Evolutionary conservation across 2,888 invertebrate species (phyloP), one percentile per base, ranked within the genome.

Genomic region (Ceraclea dissimilis): DNA sequence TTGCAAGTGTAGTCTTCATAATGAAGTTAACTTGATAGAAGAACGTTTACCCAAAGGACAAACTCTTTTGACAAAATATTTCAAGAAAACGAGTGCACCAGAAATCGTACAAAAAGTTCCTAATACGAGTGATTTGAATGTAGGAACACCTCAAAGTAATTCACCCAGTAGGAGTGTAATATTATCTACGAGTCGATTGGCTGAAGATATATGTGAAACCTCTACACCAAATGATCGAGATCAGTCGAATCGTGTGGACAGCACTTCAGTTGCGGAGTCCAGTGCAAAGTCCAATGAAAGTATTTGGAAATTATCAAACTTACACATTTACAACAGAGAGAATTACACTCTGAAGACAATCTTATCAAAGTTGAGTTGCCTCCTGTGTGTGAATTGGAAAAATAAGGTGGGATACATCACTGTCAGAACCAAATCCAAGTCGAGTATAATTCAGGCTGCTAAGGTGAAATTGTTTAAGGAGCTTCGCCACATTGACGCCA

Each of bases 51-150:
- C 54, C n/a, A 46, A 54, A 51, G 48, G 48, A 19, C 57, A 57
- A 57, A 57, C 53, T 13, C 47, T 53, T 16, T 22, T 57, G 13
- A 57, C 57, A 11, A 26, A 54, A 13, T 57, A 51, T 17, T 57
- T 57, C 47, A 51, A 50, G 20, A 44, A n/a, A 8, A 34, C 5
- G 2, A 26, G 8, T 2, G 31, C 16, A 53, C 26, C 26, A 26
- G 10, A 26, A 6, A 10, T 26, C 4, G 26, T 26, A 26, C 26
- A 39, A 13, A 39, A 8, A 16, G 39, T 39, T 39, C 16, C 6
- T 39, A 2, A 39, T 39, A 13, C 5, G 2, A 16, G 13, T 39
- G 13, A 39, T 39, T 26, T 26, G 39, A 13, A 6, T 6, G 26
- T 26, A 26, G 10, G 4, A 26, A 26, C 26, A 26, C 4, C 10